phyloP scores from a whole-genome alignment of 1,140 invertebrate genomes.

The Ruditapes philippinarum region DNA sequence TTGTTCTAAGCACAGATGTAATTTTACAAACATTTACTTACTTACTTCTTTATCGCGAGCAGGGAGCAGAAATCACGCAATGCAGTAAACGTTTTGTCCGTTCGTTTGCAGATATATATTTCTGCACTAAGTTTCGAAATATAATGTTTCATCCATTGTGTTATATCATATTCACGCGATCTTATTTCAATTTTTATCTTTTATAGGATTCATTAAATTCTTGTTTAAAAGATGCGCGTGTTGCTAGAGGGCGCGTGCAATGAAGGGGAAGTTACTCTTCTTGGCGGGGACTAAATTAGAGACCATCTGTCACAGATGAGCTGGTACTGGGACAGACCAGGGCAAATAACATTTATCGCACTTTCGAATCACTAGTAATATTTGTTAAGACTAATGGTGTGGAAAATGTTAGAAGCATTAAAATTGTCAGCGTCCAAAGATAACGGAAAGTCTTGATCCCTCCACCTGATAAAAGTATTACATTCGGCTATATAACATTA shows the following conservation, averaged over 20 bases:
- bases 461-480: neutral
- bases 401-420: constrained; percentile 14
- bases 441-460: neutral
- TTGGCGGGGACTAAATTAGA: constrained; percentile 23
- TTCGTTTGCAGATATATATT: too few species aligned
- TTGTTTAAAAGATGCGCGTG: neutral
- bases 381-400: constrained; percentile 39
- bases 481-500: constrained; percentile 13
- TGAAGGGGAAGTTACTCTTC: constrained; percentile 43
- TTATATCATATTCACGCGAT: constrained; percentile 19
- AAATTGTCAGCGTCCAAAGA: constrained; percentile 18
- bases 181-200: constrained; percentile 21
- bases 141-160: too few species aligned
- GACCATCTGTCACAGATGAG: constrained; percentile 42
- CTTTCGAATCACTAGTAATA: constrained; percentile 1
- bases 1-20: too few species aligned
- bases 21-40: too few species aligned
- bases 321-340: neutral
- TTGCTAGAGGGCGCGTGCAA: constrained; percentile 31
- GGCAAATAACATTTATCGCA: neutral
- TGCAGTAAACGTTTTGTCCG: too few species aligned
- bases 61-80: too few species aligned
- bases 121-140: too few species aligned
- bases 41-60: too few species aligned
- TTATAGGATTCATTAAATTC: constrained; percentile 38